Evolutionary conservation across 2,113 vertebrate genomes (phyloP).

Genomic region (Taxidea taxus): DNA sequence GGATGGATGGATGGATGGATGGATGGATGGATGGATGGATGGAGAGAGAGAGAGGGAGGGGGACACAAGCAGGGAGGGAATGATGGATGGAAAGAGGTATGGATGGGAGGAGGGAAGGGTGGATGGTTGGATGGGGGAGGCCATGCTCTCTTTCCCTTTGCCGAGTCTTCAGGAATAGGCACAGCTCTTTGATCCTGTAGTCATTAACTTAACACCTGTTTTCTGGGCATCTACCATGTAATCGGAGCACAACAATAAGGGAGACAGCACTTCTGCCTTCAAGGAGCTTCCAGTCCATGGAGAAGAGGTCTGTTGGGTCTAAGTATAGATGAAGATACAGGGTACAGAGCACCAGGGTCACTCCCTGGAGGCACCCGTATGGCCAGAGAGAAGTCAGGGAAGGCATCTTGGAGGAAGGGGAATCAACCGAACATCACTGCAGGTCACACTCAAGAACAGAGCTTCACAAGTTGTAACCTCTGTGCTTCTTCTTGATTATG

Average conservation of each 20-base stretch:
- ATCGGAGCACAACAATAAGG: neutral
- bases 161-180: neutral
- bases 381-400: neutral
- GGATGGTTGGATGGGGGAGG: no score
- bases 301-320: neutral
- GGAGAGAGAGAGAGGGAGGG: neutral
- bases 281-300: neutral
- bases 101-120: neutral
- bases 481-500: neutral
- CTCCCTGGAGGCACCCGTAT: neutral
- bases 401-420: neutral
- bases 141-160: neutral
- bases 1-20: neutral
- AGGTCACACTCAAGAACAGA: rapidly evolving
- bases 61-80: neutral
- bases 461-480: neutral
- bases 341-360: no score
- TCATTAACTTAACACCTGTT: neutral
- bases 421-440: neutral
- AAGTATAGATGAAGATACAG: neutral
- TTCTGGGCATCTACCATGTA: neutral
- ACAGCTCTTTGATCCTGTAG: neutral
- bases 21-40: no score
- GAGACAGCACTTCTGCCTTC: neutral
- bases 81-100: neutral